phyloP scores from a whole-genome alignment of 2,113 vertebrate genomes.

The Ornithorhynchus anatinus region DNA sequence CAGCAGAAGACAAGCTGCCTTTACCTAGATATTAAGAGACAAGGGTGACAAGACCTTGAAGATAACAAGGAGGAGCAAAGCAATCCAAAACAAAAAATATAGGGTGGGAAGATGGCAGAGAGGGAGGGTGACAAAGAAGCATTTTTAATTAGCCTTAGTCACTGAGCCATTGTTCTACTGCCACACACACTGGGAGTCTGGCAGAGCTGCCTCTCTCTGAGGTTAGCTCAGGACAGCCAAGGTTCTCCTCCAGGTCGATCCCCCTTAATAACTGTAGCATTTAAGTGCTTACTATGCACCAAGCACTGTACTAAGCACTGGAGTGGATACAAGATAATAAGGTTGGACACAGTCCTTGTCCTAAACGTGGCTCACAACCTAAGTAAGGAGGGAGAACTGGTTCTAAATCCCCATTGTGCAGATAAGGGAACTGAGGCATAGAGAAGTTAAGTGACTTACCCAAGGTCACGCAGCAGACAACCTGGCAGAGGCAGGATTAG shows the following conservation, averaged over 20 bases:
- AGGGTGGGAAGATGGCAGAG: neutral
- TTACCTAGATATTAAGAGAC: neutral
- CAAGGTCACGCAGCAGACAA: too few species aligned
- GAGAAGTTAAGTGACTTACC: too few species aligned
- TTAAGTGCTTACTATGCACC: too few species aligned
- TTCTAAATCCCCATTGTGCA: too few species aligned
- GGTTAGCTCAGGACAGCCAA: conserved; percentile 9
- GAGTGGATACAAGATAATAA: too few species aligned
- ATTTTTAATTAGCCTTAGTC: conserved; percentile 10
- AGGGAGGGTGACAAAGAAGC: neutral
- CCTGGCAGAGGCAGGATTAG: too few species aligned
- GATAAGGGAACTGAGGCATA: too few species aligned
- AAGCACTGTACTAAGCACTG: too few species aligned
- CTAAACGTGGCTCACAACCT: too few species aligned
- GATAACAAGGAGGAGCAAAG: neutral
- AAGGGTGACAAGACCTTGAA: neutral
- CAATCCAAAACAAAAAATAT: neutral
- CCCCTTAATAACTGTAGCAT: too few species aligned
- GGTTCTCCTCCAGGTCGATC: neutral
- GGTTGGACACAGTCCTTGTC: too few species aligned
- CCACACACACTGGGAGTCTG: neutral
- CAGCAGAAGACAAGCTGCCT: neutral
- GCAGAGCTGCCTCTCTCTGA: neutral
- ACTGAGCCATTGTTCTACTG: conserved; percentile 12
- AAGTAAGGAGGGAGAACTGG: too few species aligned